Percentiles rank a stretch among this genome's conserved stretches.
Conservation (phyloP, 2,113 vertebrate genomes). For the Suricata suricatta region DNA sequence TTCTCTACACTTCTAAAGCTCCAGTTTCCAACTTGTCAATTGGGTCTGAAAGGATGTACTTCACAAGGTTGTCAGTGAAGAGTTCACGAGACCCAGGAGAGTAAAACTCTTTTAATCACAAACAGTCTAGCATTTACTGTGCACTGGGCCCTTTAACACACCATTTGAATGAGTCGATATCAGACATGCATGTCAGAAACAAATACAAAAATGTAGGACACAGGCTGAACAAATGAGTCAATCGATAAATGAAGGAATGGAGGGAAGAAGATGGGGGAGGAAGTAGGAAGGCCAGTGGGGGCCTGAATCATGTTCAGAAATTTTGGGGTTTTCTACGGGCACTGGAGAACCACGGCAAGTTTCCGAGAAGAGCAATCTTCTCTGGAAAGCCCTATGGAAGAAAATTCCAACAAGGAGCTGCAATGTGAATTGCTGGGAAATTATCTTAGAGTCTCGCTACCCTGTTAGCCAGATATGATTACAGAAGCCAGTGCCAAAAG, state of each 20-base stretch:
- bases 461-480: not conserved
- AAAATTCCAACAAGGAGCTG: not conserved
- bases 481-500: not conserved
- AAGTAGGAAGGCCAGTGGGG: not conserved
- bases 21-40: not conserved
- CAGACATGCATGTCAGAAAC: not conserved
- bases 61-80: not conserved
- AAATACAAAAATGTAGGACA: not conserved
- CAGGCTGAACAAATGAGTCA: not conserved
- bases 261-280: not conserved
- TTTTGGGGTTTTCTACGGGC: not conserved
- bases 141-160: not conserved
- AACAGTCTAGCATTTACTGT: not conserved
- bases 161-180: not conserved
- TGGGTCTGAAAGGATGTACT: not conserved
- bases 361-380: not conserved
- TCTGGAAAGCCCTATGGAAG: not conserved
- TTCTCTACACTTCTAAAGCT: constrained; percentile 6
- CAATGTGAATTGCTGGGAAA: not conserved
- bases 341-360: not conserved
- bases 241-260: not conserved
- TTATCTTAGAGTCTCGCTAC: not conserved
- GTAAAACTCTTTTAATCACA: not conserved
- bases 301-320: not conserved
- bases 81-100: not conserved